Base-by-base conservation (phyloP, 2,797 vertebrate species). In the Crenuchus spilurus region DNA sequence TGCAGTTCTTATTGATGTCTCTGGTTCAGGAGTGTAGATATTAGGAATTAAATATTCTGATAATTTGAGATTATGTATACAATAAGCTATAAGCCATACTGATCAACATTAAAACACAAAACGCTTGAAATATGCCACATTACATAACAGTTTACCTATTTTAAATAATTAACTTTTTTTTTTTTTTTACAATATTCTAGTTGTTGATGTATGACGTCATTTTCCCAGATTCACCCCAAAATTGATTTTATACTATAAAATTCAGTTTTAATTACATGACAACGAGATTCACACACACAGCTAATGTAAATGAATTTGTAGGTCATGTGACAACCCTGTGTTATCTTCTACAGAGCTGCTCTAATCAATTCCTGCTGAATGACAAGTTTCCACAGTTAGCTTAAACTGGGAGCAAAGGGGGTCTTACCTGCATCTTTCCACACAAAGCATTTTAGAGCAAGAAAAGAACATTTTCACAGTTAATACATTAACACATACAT, bases 371-470 rank as follows among this genome's bases (percentile, higher is more conserved):
- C 8, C 31, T 8, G 31, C 33, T 37, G 18, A 61, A 54, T 14
- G 10, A 54, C 51, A 54, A 46, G 10, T 49, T 60, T 3, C 20
- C 14, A 61, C n/a, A 42, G 31, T 2, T 8, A 33, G 51, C 42
- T 37, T 41, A 1, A 31, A 4, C 63, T 64, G 37, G 28, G 16
- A 20, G 0, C 20, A 39, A 6, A 22, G 30, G 9, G 10, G 68
- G 37, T 10, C 80, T 82, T 85, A 92, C 91, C 91, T 93, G 91
- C 91, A 91, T 92, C 91, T 92, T 72, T 61, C 41, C 57, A 37
- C 0, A 57, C 18, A 4, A 75, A 20, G 67, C 3, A 16, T 64
- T 0, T 61, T 67, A 3, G 74, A 65, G 84, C 81, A 81, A 44
- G 78, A 0, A 49, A 8, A 26, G 28, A 6, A 37, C 13, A 68